A percentile compares a stretch with the other conserved stretches of the same genome.
These are phyloP conservation scores for Picathartes gymnocephalus DNA, from an alignment of 2,113 vertebrate species.

Conservation along the genomic window DNA sequence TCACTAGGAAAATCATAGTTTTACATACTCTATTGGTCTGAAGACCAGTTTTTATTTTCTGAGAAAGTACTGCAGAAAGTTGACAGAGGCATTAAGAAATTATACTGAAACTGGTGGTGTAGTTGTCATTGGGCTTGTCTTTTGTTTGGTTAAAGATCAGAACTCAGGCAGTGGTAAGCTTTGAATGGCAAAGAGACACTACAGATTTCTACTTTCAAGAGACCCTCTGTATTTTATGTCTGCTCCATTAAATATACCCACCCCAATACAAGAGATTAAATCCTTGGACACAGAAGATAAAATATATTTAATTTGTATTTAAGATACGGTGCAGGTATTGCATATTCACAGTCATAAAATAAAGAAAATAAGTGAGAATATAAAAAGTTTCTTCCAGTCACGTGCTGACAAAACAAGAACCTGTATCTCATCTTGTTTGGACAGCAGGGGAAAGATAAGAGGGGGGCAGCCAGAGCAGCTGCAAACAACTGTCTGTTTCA, in stretches of 20 bases:
- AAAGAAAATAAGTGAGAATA: neutral
- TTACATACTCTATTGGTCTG: neutral
- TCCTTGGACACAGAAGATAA: neutral
- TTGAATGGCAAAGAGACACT: neutral
- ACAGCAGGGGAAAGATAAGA: neutral
- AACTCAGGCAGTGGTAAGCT: neutral
- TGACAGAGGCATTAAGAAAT: neutral
- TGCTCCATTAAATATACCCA: neutral
- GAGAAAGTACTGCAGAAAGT: neutral
- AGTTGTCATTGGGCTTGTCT: neutral
- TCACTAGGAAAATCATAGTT: neutral
- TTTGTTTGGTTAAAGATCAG: neutral
- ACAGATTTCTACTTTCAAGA: neutral
- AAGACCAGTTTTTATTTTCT: neutral
- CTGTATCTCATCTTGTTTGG: neutral
- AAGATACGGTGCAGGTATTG: neutral
- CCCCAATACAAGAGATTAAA: neutral
- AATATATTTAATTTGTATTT: neutral
- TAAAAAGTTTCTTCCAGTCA: neutral
- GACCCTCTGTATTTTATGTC: neutral
- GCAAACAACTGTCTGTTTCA: conserved; percentile 39
- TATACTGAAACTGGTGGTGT: neutral
- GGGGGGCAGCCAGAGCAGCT: conserved; percentile 7
- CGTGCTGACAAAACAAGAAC: neutral
- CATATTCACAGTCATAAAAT: neutral